Evolutionary conservation across 2,888 invertebrate species (phyloP).

Genomic region (Callimorpha dominula): DNA sequence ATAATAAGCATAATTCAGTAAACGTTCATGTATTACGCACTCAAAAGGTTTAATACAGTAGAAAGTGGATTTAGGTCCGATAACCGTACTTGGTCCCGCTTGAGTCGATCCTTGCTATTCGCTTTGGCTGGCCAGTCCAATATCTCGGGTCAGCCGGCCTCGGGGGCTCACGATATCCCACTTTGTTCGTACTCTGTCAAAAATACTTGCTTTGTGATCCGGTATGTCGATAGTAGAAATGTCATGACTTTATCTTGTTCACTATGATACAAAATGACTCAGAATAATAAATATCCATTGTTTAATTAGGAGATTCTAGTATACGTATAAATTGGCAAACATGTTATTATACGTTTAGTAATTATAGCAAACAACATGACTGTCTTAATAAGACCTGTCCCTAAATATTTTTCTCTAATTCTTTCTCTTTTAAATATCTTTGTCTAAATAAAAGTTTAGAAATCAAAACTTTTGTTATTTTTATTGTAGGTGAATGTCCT

Average conservation of each 20-base stretch:
- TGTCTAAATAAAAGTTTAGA: too few relatives aligned
- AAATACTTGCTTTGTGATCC: constrained; percentile 71
- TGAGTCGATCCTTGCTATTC: constrained; percentile 57
- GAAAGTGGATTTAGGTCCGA: constrained; percentile 53
- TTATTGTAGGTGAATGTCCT: too few relatives aligned
- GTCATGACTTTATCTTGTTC: constrained; percentile 62
- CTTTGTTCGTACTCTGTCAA: constrained; percentile 74
- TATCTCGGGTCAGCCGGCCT: constrained; percentile 72
- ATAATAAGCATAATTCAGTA: constrained; percentile 31
- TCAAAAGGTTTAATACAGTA: constrained; percentile 46
- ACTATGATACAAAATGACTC: constrained; percentile 33
- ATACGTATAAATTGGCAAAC: too few relatives aligned
- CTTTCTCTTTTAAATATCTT: too few relatives aligned
- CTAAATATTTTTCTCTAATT: too few relatives aligned
- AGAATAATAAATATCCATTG: too few relatives aligned
- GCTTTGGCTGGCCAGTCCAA: constrained; percentile 66
- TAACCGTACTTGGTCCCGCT: constrained; percentile 53
- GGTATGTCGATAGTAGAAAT: constrained; percentile 68
- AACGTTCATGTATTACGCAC: constrained; percentile 42
- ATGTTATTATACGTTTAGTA: too few relatives aligned
- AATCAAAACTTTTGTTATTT: too few relatives aligned
- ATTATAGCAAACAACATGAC: too few relatives aligned
- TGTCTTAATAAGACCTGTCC: too few relatives aligned
- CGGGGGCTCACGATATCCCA: constrained; percentile 67
- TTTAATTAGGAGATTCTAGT: too few relatives aligned